Evolutionary conservation across 2,113 vertebrate genomes (phyloP), one percentile per base, ranked within the genome.

Genomic region (Gasterosteus aculeatus): DNA sequence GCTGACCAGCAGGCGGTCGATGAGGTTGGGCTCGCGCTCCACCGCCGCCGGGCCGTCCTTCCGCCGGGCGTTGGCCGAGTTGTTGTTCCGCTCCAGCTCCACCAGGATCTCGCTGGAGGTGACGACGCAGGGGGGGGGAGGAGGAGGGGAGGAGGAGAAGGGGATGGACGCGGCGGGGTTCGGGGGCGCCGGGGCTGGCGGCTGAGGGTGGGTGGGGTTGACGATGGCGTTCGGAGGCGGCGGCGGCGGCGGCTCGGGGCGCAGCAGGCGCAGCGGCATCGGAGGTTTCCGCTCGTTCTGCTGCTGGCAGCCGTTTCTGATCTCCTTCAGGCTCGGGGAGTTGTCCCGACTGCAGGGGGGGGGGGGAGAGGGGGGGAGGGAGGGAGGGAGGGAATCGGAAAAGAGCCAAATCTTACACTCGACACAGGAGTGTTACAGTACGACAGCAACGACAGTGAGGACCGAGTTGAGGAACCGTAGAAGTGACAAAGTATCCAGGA

Each of bases 271-370:
- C 19, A 99, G 95, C 16, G 97, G 98, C 89, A 99, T 94, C 0
- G 96, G 97, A 22, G 98, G 97, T 70, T 99, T 99, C 59, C 98
- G 95, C 78, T 99, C 98, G 0, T 95, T 97, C 44, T 96, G 96
- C 89, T 98, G 98, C 91, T 99, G 98, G 92, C 97, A 99, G 76
- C 98, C 98, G 0, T 99, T 99, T 51, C 98, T 92, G 88, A 99
- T 99, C 93, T 99, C 98, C 89, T 99, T 99, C 90, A 99, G 94
- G 90, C 98, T 99, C 4, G 98, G 98, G 11, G 98, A 99, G 85
- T 99, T 99, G 94, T 99, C 98, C 3, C 97, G 96, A 47, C 98
- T 99, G 85, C 0, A 69, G 42, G 7, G n/a, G 42, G 58, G 31
- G n/a, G 0, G 29, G 58, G n/a, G 39, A 26, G n/a, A n/a, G n/a